A percentile compares a stretch with the other conserved stretches of the same genome.
Evolutionary conservation across 2,888 invertebrate genomes (phyloP).

Genomic region (Pammene fasciana): DNA sequence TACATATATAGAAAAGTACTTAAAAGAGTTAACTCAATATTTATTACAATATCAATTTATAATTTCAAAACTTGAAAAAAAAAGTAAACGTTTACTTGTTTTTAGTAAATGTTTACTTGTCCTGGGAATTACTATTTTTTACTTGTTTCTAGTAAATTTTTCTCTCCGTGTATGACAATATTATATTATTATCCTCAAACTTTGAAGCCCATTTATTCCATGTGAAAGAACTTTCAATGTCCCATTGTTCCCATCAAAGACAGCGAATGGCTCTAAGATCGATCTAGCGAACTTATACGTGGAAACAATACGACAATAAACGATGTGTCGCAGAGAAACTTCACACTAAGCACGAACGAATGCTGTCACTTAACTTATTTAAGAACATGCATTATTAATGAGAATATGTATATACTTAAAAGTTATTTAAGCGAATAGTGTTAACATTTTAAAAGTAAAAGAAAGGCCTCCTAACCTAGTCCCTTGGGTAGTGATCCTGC

Average conservation of each 20-base stretch:
- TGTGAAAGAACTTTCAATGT: constrained; percentile 2
- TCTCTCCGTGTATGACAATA: too few species aligned
- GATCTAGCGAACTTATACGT: neutral
- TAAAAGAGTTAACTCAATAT: too few species aligned
- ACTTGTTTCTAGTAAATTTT: too few species aligned
- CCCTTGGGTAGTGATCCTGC: too few species aligned
- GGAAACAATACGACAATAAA: neutral
- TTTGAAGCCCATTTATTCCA: neutral
- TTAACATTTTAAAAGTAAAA: neutral
- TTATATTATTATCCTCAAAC: neutral
- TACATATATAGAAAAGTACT: too few species aligned
- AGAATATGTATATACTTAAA: neutral
- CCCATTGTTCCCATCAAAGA: neutral
- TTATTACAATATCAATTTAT: too few species aligned
- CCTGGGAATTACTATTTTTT: too few species aligned
- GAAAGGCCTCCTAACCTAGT: too few species aligned
- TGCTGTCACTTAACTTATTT: neutral
- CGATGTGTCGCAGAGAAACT: neutral
- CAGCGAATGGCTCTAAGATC: neutral
- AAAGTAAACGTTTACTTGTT: too few species aligned
- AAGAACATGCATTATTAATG: neutral
- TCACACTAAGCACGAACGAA: neutral
- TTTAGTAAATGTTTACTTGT: too few species aligned
- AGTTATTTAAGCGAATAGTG: neutral
- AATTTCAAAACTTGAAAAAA: too few species aligned